Evolutionary conservation across 2,888 invertebrate species (phyloP).

Genomic region (Malthinus seriepunctatus): DNA sequence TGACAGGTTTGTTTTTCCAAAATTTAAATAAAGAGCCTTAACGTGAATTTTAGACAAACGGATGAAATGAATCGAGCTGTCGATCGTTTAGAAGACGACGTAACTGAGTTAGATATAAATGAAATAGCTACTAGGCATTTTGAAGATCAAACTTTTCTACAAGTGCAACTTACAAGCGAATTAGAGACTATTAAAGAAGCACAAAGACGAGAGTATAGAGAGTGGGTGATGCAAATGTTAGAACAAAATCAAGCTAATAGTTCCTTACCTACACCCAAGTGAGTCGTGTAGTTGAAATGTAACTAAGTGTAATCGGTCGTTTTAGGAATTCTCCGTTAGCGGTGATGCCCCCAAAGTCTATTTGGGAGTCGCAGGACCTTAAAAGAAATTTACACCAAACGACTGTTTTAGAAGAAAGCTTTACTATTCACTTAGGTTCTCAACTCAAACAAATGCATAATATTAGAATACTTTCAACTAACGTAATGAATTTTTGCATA

Average conservation of each 20-base stretch:
- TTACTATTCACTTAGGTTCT: constrained; percentile 96
- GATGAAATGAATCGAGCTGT: constrained; percentile 89
- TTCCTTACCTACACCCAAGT: constrained; percentile 60
- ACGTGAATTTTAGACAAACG: constrained; percentile 67
- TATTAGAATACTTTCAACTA: constrained; percentile 85
- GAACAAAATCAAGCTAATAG: constrained; percentile 69
- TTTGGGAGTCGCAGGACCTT: constrained; percentile 16
- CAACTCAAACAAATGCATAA: constrained; percentile 99
- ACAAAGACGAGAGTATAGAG: constrained; percentile 83
- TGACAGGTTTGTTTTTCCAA: constrained; percentile 55
- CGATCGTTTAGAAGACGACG: constrained; percentile 73
- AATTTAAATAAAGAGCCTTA: not conserved
- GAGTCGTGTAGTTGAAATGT: constrained; percentile 29
- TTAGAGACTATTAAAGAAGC: constrained; percentile 82
- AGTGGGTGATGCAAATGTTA: constrained; percentile 85
- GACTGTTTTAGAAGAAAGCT: constrained; percentile 82
- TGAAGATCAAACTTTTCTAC: constrained; percentile 80
- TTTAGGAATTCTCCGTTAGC: constrained; percentile 56
- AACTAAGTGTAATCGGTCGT: constrained; percentile 7
- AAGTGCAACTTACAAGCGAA: constrained; percentile 84
- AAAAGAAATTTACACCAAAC: constrained; percentile 28
- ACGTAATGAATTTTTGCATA: constrained; percentile 79
- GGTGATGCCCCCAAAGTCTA: constrained; percentile 41
- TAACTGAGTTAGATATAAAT: constrained; percentile 85
- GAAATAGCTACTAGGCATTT: constrained; percentile 80